These are phyloP conservation scores for Otolemur garnettii DNA, from an alignment of 2,113 vertebrate genomes.

Conservation along the genomic window DNA sequence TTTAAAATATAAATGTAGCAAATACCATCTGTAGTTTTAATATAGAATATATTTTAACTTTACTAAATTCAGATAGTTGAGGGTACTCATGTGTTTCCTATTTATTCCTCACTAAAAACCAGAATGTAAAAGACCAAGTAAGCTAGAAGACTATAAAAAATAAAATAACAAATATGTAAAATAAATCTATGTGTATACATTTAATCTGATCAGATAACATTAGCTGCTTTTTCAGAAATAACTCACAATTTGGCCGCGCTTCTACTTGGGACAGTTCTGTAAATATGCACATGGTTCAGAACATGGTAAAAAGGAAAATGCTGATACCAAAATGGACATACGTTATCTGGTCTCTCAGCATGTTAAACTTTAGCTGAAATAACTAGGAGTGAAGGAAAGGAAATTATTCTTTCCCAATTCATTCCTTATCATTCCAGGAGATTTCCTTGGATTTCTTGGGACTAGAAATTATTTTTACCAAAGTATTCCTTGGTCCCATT, in stretches of 20 bases:
- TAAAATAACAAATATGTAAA: slow-evolving; percentile 2
- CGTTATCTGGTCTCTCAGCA: slow-evolving; percentile 68
- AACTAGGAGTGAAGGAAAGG: slow-evolving; percentile 63
- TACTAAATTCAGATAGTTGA: neutral
- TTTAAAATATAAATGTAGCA: slow-evolving; percentile 46
- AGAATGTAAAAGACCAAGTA: neutral
- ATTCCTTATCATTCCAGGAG: slow-evolving; percentile 66
- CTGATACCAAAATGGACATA: slow-evolving; percentile 69
- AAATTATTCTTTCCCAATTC: slow-evolving; percentile 63
- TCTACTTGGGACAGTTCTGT: slow-evolving; percentile 21
- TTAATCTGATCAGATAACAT: neutral
- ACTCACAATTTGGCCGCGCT: slow-evolving; percentile 33
- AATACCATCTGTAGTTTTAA: slow-evolving; percentile 65
- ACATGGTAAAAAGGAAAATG: slow-evolving; percentile 64
- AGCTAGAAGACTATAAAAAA: neutral
- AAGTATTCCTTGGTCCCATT: slow-evolving; percentile 28
- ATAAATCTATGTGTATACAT: slow-evolving; percentile 25
- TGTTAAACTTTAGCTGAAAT: slow-evolving; percentile 61
- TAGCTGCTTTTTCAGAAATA: slow-evolving; percentile 50
- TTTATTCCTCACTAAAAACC: neutral
- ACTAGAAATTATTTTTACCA: slow-evolving; percentile 67
- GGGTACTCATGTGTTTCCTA: neutral
- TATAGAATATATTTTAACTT: slow-evolving; percentile 27
- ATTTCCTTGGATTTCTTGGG: slow-evolving; percentile 24
- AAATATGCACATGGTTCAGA: slow-evolving; percentile 34